Evolutionary conservation across 2,113 vertebrate genomes (phyloP).

Genomic region (Scalopus aquaticus): DNA sequence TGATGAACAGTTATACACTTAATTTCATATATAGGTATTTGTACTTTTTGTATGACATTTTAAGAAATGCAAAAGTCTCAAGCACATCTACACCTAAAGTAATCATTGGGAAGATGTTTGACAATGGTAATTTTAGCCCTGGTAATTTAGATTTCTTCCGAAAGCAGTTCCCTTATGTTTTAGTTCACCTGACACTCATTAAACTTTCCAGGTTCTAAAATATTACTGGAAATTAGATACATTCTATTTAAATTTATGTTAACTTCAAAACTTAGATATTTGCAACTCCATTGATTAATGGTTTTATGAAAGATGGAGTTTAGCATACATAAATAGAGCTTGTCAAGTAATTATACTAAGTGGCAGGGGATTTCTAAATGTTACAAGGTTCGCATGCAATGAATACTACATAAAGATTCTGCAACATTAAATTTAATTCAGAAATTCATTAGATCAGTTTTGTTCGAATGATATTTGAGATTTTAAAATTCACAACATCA

Average conservation of each 20-base stretch:
- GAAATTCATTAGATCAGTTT: conserved; percentile 36
- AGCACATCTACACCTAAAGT: background rate
- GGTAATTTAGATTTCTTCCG: background rate
- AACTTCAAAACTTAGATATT: conserved; percentile 14
- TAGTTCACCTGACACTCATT: background rate
- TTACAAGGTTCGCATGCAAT: background rate
- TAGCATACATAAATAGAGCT: background rate
- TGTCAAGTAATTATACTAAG: background rate
- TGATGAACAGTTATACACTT: background rate
- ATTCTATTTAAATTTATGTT: conserved; percentile 40
- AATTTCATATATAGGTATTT: background rate
- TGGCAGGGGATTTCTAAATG: conserved; percentile 35
- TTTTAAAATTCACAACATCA: conserved; percentile 7
- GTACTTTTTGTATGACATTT: background rate
- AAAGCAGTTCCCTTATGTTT: background rate
- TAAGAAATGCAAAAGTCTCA: background rate
- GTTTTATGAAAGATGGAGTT: conserved; percentile 29
- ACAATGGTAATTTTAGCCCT: background rate
- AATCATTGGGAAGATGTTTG: background rate
- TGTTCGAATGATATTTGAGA: background rate
- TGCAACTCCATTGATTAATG: background rate
- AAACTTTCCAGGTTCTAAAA: conserved; percentile 42
- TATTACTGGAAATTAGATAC: conserved; percentile 24
- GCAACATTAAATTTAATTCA: conserved; percentile 25
- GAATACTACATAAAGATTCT: background rate